Evolutionary conservation across 35 echinoderm and acorn worm species (phyloP).

Genomic region (Acanthaster planci): DNA sequence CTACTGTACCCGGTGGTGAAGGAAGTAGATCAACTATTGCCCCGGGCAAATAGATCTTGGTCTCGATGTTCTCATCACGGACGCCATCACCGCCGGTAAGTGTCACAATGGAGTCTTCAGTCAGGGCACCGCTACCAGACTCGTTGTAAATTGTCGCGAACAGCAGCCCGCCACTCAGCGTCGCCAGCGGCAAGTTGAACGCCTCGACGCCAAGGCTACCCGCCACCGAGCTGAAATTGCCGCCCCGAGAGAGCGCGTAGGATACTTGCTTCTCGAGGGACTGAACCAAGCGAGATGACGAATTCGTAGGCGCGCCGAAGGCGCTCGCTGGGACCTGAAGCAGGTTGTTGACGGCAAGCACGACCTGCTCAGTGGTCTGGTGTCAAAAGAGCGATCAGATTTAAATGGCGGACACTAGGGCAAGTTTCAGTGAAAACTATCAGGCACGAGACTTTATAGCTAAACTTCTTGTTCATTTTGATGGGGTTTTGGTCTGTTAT

Average conservation of each 20-base stretch:
- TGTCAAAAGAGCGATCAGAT: no score
- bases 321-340: neutral
- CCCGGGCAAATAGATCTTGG: no score
- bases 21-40: no score
- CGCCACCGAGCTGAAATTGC: constrained; percentile 1
- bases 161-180: neutral
- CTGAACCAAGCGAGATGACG: neutral
- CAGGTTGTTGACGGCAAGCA: neutral
- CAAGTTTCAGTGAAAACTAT: no score
- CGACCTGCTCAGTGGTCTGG: neutral
- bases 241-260: neutral
- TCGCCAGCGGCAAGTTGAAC: neutral
- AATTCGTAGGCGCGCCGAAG: neutral
- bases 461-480: no score
- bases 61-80: no score
- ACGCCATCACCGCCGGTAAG: no score
- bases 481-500: no score
- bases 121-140: neutral
- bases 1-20: no score
- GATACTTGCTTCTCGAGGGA: neutral
- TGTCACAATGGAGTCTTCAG: neutral
- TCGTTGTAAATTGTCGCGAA: neutral
- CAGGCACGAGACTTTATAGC: no score
- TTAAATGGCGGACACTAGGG: no score
- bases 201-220: constrained; percentile 1